A percentile compares a stretch with the other conserved stretches of the same genome.
phyloP scores from a whole-genome alignment of 2,888 invertebrate species.

The Metacarcinus magister region DNA sequence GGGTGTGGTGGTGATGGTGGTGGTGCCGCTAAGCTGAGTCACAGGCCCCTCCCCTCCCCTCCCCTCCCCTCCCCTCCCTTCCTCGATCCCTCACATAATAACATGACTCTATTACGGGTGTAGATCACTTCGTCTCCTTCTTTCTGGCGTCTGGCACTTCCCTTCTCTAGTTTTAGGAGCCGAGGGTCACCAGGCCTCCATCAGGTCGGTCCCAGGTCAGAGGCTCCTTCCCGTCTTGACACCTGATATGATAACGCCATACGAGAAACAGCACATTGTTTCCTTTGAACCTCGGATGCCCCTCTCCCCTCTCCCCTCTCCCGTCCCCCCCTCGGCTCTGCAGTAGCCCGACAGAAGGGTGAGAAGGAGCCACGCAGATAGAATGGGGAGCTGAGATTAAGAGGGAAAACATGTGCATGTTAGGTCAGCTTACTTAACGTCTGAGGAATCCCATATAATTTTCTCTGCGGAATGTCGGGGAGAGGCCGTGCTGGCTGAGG shows the following conservation, averaged over 20 bases:
- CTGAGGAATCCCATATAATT: neutral
- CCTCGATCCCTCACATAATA: neutral
- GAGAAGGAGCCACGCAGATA: neutral
- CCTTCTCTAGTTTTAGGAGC: conserved; percentile 46
- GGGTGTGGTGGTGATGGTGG: neutral
- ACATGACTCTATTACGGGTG: conserved; percentile 3
- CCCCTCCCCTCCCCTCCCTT: neutral
- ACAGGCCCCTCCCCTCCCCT: too few species aligned
- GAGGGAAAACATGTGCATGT: neutral
- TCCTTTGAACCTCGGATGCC: neutral
- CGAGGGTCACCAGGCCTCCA: conserved; percentile 49
- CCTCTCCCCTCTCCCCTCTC: neutral
- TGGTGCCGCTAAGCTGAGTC: neutral
- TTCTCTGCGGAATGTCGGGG: neutral
- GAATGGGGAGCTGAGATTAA: neutral
- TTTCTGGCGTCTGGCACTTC: conserved; percentile 22
- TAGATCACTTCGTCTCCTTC: conserved; percentile 9
- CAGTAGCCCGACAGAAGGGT: neutral
- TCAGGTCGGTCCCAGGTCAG: conserved; percentile 49
- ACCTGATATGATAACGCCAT: conserved; percentile 53
- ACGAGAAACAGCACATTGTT: conserved; percentile 51
- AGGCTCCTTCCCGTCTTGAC: conserved; percentile 31
- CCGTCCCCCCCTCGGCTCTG: neutral
- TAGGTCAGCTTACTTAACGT: conserved; percentile 17
- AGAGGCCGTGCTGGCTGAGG: neutral